Conservation (phyloP, 2,113 vertebrate species). For the Scytalopus superciliaris region DNA sequence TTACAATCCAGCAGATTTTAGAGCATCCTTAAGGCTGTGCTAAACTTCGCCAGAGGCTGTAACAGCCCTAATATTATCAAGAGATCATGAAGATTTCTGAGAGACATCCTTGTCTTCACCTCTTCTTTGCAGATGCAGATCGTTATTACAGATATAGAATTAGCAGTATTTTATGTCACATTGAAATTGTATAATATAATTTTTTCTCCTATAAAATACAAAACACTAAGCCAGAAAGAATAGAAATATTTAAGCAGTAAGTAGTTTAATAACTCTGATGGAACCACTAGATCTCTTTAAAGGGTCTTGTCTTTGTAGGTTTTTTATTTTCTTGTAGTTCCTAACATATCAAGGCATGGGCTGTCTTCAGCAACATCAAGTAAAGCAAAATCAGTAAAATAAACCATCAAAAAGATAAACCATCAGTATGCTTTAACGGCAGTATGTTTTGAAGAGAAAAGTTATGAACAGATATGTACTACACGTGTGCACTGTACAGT, state of each 20-base stretch:
- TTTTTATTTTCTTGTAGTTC: neutral
- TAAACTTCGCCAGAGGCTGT: neutral
- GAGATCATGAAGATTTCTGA: neutral
- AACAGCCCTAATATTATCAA: neutral
- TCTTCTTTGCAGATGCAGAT: neutral
- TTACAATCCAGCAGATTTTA: neutral
- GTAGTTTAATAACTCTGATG: neutral
- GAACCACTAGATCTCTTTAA: neutral
- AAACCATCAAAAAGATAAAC: neutral
- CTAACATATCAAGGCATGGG: accelerated
- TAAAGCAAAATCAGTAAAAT: neutral
- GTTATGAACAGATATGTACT: neutral
- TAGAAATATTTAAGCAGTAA: neutral
- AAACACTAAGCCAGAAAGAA: neutral
- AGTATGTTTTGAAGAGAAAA: neutral
- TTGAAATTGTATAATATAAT: neutral
- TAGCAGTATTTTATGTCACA: neutral
- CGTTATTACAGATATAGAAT: neutral
- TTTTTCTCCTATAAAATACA: neutral
- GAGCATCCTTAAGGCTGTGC: neutral
- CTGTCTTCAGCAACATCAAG: neutral
- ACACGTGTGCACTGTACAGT: neutral
- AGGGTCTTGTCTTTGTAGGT: neutral
- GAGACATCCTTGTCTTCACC: neutral
- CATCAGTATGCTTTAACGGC: neutral